Evolutionary conservation across 53 echinoderm and acorn worm genomes (phyloP), one percentile per base, ranked within the genome.

Genomic region (Crossaster papposus): DNA sequence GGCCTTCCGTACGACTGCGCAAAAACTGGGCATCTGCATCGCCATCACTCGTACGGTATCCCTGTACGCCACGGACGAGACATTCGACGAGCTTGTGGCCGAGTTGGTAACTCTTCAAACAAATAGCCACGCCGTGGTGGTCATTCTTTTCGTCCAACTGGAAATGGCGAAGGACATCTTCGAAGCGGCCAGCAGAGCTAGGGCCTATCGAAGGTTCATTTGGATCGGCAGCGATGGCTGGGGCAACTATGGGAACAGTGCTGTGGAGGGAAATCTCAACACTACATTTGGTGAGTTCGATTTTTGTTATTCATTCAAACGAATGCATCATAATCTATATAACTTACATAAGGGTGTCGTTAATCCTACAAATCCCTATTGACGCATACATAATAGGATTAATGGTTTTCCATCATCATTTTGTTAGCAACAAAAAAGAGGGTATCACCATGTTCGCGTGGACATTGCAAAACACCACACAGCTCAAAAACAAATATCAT

Each of bases 211-310:
- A 15, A 70, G 90, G 12, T 99, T 96, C 80, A 96, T 99, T 53
- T 99, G 99, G 99, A 94, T 99, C 18, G 99, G 96, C 0, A 96
- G 96, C 79, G 99, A 99, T 78, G 96, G 96, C 20, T 99, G 99
- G 99, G 99, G 96, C 6, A 96, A 96, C 87, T 96, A 96, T 34
- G 96, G 93, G 1, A 55, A 89, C 1, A 89, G 90, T 30, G 94
- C 96, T 0, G 92, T 93, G 20, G 32, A 55, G 44, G 92, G 83
- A 35, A 70, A 95, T 64, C 92, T 96, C 51, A 95, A 96, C 36
- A 95, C 93, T 18, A 96, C 93, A 24, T 22, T 96, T 37, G 99
- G 98, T 98, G 86, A 96, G 98, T 84, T 54, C 36, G 9, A 44
- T 7, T 23, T n/a, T 15, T 65, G 14, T 51, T 10, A 38, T 73